phyloP scores from a whole-genome alignment of 2,113 vertebrate species.

The Potamarius usumacintae region DNA sequence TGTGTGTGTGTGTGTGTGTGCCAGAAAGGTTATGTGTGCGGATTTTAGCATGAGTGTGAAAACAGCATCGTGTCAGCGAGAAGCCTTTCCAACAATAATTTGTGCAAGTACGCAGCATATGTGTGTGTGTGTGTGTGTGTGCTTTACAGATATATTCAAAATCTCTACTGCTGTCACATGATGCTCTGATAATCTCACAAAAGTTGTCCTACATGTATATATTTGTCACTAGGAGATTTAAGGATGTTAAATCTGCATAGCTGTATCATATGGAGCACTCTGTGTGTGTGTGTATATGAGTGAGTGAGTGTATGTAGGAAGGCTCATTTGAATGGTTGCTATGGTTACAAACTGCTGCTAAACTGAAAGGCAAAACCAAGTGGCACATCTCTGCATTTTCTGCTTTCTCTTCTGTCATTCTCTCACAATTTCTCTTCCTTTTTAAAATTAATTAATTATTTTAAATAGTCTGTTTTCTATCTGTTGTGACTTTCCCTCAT shows the following conservation, averaged over 20 bases:
- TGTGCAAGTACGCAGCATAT: conserved; percentile 18
- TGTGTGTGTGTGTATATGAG: conserved; percentile 43
- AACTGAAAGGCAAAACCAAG: conserved; percentile 59
- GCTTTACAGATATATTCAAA: not conserved
- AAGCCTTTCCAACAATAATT: conserved; percentile 27
- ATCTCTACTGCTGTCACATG: not conserved
- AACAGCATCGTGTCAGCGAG: not conserved
- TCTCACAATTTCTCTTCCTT: conserved; percentile 40
- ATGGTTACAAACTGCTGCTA: conserved; percentile 74
- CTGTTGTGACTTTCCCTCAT: conserved; percentile 11
- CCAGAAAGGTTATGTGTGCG: not conserved
- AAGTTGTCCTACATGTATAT: conserved; percentile 4
- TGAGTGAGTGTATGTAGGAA: conserved; percentile 51
- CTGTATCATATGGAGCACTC: conserved; percentile 26
- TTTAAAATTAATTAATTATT: not conserved
- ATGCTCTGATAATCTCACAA: not conserved
- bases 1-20: not conserved
- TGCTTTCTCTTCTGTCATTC: conserved; percentile 48
- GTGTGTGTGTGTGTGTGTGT: conserved; percentile 22
- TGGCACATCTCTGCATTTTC: conserved; percentile 54
- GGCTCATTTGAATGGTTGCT: conserved; percentile 76
- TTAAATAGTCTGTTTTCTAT: not conserved
- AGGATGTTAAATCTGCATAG: conserved; percentile 33
- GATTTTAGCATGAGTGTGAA: not conserved
- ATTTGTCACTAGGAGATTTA: conserved; percentile 39